Conservation (phyloP, 2,113 vertebrate species). For the Morone saxatilis region DNA sequence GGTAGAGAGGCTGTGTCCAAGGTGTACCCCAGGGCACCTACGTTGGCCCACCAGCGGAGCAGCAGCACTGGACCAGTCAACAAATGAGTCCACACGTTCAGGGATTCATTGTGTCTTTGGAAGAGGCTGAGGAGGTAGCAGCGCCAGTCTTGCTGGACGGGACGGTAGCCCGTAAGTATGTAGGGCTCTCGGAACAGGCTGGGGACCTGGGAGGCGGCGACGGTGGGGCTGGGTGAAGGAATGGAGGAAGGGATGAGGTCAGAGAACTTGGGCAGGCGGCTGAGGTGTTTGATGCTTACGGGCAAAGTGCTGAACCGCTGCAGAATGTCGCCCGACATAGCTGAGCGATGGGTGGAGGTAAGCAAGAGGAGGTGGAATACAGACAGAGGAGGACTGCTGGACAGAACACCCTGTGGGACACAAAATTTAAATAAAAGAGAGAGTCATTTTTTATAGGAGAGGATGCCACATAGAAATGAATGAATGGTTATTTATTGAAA, state of each 20-base stretch:
- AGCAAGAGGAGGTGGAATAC: background rate
- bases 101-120: conserved; percentile 93
- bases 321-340: conserved; percentile 74
- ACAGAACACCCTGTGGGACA: background rate
- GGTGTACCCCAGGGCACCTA: conserved; percentile 76
- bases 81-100: conserved; percentile 95
- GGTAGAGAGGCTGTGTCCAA: conserved; percentile 83
- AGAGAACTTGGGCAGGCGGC: conserved; percentile 84
- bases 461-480: background rate
- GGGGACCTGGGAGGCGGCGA: conserved; percentile 87
- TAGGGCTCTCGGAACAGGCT: conserved; percentile 93
- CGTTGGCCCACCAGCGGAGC: conserved; percentile 88
- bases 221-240: conserved; percentile 82
- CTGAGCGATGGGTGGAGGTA: conserved; percentile 3
- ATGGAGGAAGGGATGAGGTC: conserved; percentile 83
- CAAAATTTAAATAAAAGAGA: background rate
- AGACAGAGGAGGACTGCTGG: background rate
- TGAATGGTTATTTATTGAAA: background rate
- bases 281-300: conserved; percentile 87
- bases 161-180: conserved; percentile 91
- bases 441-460: background rate
- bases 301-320: conserved; percentile 88
- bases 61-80: conserved; percentile 87
- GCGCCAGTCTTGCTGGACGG: conserved; percentile 88
- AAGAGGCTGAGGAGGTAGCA: conserved; percentile 95